Evolutionary conservation across 2,113 vertebrate species (phyloP), one percentile per base, ranked within the genome.

Genomic region (Pyrgilauda ruficollis): DNA sequence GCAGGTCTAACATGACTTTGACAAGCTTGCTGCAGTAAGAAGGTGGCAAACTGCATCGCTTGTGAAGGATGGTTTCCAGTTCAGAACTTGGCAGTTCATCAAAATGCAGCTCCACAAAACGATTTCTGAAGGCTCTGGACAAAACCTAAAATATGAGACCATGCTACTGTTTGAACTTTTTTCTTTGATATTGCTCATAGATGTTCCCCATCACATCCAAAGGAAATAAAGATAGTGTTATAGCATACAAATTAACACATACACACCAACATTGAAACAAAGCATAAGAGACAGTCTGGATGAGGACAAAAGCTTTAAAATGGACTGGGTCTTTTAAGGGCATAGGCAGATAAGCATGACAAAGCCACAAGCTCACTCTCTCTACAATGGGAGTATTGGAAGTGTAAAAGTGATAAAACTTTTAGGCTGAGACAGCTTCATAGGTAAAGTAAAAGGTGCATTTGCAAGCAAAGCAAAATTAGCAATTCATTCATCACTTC

Each of bases 31-130:
- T 98, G 93, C 99, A 99, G 66, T 99, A 99, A 56, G 99, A 99
- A 12, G 98, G 99, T 5, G 99, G 99, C 66, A 99, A 98, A 94
- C 98, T 98, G 90, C 99, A 99, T 37, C 99, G 97, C 96, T 99
- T 98, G 94, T 99, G 98, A 72, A 99, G 98, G 93, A 99, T 99
- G 26, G 96, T 98, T 97, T 99, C 99, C 96, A 99, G 94, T 93
- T 99, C 99, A 55, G 77, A 93, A 77, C 98, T 99, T 75, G 99
- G 99, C 50, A 99, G 94, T 79, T 99, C 99, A 91, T 99, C 98
- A 97, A 99, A 99, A 97, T 99, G 99, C 47, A 99, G 96, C 92
- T 99, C 99, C 87, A 99, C 99, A 96, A 99, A 99, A 73, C 99
- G 98, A 94, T 99, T 99, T 89, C 99, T 98, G 96, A 99, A 99